Evolutionary conservation across 2,797 vertebrate genomes (phyloP).

Genomic region (Scyliorhinus canicula): DNA sequence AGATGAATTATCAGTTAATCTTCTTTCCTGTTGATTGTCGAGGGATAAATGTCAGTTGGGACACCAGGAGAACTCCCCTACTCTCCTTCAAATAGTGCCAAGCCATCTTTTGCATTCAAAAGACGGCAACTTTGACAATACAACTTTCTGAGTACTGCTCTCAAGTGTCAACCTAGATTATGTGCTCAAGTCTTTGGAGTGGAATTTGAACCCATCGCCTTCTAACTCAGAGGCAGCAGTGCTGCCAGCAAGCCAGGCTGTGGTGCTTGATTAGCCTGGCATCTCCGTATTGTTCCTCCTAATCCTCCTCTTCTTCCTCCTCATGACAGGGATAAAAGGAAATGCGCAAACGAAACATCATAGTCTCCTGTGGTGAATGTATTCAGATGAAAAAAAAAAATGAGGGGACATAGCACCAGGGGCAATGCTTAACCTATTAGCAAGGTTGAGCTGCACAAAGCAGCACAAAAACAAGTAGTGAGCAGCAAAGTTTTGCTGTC

Average conservation of each 20-base stretch:
- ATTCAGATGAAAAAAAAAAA: conserved; percentile 9
- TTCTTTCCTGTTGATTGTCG: background rate
- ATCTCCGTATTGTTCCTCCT: background rate
- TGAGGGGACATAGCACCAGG: background rate
- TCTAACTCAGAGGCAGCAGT: background rate
- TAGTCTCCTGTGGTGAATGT: conserved; percentile 19
- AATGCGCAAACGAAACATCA: background rate
- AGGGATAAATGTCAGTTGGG: background rate
- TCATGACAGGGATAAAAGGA: background rate
- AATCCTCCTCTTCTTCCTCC: conserved; percentile 11
- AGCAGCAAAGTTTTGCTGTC: background rate
- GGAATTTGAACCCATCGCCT: background rate
- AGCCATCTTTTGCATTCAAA: background rate
- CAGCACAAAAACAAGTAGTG: background rate
- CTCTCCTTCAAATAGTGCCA: background rate
- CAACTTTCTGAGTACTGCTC: background rate
- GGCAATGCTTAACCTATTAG: background rate
- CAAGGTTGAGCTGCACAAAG: background rate
- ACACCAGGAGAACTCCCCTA: background rate
- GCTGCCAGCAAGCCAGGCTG: background rate
- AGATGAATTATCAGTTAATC: conserved; percentile 2
- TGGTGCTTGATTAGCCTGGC: background rate
- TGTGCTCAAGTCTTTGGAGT: conserved; percentile 13
- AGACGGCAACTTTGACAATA: background rate
- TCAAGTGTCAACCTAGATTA: conserved; percentile 16